Conservation (phyloP, 2,888 invertebrate species). For the Crematogaster levior region DNA sequence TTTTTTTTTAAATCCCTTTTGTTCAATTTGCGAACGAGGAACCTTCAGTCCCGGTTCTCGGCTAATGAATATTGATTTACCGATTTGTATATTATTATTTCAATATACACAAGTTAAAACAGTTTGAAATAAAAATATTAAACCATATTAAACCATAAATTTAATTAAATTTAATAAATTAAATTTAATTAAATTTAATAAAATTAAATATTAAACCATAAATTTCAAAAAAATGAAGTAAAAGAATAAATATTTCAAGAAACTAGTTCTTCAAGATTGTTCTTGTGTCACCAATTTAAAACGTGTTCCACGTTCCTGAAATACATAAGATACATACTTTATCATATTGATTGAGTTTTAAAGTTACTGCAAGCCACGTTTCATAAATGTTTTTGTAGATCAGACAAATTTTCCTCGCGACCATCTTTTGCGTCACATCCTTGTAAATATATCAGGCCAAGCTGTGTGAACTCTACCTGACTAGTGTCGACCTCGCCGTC, state of each 20-base stretch:
- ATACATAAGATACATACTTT: neutral
- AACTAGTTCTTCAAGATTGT: neutral
- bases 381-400: neutral
- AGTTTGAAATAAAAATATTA: neutral
- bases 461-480: constrained; percentile 84
- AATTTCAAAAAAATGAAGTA: neutral
- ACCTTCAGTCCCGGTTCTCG: neutral
- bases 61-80: constrained; percentile 19
- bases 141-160: neutral
- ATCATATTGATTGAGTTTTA: neutral
- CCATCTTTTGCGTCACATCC: neutral
- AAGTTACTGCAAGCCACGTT: neutral
- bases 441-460: neutral
- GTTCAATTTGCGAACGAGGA: constrained; percentile 6
- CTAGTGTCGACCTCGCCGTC: constrained; percentile 88
- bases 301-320: neutral
- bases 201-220: neutral
- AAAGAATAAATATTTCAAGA: neutral
- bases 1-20: constrained; percentile 28
- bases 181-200: too few relatives aligned
- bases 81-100: constrained; percentile 20
- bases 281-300: neutral
- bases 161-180: too few relatives aligned
- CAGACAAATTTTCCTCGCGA: neutral
- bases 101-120: neutral